A percentile compares a stretch with the other conserved stretches of the same genome.
Evolutionary conservation across 2,797 vertebrate species (phyloP).

Genomic region (Microchirus variegatus): DNA sequence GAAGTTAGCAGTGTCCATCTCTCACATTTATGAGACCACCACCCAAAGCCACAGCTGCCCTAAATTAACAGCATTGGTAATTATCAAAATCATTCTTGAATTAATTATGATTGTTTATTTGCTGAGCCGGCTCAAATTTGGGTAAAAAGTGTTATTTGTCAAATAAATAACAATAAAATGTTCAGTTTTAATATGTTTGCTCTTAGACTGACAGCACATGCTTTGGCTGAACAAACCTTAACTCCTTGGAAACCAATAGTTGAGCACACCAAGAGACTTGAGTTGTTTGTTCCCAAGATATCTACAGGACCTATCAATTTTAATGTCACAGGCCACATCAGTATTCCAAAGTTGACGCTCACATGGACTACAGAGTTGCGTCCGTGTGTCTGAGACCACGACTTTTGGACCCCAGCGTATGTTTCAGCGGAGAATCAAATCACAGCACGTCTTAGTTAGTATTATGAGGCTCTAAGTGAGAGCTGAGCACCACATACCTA

Average conservation of each 20-base stretch:
- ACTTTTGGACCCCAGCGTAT: neutral
- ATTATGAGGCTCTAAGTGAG: constrained; percentile 12
- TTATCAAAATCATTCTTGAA: no score
- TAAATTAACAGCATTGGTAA: no score
- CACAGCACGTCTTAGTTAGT: constrained; percentile 30
- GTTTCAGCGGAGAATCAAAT: neutral
- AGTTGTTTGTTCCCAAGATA: constrained; percentile 20
- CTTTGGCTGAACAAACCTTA: neutral
- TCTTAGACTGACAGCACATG: neutral
- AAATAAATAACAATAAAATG: no score
- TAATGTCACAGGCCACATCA: neutral
- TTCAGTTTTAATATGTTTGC: no score
- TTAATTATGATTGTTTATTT: no score
- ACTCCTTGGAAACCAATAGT: neutral
- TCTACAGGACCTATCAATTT: neutral
- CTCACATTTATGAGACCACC: no score
- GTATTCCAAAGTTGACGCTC: constrained; percentile 8
- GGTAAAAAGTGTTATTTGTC: no score
- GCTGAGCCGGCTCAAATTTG: no score
- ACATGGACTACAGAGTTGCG: neutral
- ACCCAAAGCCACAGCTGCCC: no score
- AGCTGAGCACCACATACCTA: constrained; percentile 80
- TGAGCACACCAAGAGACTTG: neutral
- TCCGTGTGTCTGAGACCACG: neutral
- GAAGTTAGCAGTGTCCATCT: no score